These are phyloP conservation scores for Motacilla tschutschensis DNA, from an alignment of 2,113 vertebrate genomes.

Conservation along the genomic window DNA sequence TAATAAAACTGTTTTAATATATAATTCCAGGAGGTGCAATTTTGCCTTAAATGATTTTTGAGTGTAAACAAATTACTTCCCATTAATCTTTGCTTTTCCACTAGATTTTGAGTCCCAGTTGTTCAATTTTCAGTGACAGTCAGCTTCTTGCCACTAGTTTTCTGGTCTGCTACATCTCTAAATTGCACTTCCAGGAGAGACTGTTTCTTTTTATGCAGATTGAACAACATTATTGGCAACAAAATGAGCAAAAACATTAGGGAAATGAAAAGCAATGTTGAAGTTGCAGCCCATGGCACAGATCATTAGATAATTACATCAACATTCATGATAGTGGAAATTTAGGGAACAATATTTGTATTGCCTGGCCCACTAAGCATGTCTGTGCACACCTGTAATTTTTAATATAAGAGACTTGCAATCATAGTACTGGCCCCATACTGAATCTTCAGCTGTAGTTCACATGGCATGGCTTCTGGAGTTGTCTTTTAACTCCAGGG, in stretches of 20 bases:
- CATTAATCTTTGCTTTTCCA: conserved; percentile 54
- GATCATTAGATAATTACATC: conserved; percentile 58
- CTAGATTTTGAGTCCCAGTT: conserved; percentile 44
- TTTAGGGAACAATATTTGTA: conserved; percentile 54
- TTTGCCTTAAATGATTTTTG: conserved; percentile 50
- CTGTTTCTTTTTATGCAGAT: conserved; percentile 25
- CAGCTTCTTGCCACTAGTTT: conserved; percentile 43
- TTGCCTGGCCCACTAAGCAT: conserved; percentile 12
- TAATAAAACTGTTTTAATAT: conserved; percentile 14
- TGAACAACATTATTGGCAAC: conserved; percentile 30
- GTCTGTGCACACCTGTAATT: conserved; percentile 54
- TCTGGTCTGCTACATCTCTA: conserved; percentile 36
- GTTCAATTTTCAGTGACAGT: conserved; percentile 60
- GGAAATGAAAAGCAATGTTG: conserved; percentile 59
- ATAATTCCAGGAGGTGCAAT: conserved; percentile 55
- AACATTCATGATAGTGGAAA: conserved; percentile 61
- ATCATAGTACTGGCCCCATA: conserved; percentile 4
- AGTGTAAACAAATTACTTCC: conserved; percentile 61
- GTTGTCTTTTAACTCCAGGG: conserved; percentile 49
- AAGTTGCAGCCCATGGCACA: conserved; percentile 42
- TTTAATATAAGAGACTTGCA: conserved; percentile 39
- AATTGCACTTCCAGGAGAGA: conserved; percentile 26
- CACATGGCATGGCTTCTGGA: conserved; percentile 51
- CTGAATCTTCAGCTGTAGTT: conserved; percentile 49
- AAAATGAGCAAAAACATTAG: conserved; percentile 53